phyloP scores from a whole-genome alignment of 2,888 invertebrate genomes.

The Parnassius apollo region DNA sequence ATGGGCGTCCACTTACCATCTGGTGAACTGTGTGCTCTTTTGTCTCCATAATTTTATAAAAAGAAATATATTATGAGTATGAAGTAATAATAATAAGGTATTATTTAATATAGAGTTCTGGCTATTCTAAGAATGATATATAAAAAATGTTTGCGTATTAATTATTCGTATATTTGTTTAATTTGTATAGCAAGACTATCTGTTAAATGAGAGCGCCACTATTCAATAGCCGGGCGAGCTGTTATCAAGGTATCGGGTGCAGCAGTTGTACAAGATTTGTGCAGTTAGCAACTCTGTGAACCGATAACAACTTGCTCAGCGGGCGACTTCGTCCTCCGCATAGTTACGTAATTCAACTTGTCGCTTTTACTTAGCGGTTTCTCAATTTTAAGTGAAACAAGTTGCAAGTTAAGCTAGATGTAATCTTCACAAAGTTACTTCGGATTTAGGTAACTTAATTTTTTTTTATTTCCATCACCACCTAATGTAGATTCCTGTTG shows the following conservation, averaged over 20 bases:
- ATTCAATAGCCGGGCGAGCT: slow-evolving; percentile 3
- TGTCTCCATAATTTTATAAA: too few species aligned
- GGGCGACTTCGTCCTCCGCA: not conserved
- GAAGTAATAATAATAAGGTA: too few species aligned
- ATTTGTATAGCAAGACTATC: too few species aligned
- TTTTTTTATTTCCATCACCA: slow-evolving; percentile 14
- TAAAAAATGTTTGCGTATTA: too few species aligned
- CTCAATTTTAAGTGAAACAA: slow-evolving; percentile 5
- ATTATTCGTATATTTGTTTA: too few species aligned
- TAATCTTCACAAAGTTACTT: slow-evolving; percentile 3
- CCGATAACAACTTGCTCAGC: slow-evolving; percentile 15
- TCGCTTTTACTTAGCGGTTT: slow-evolving; percentile 15
- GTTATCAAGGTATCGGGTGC: slow-evolving; percentile 8
- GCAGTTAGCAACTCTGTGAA: slow-evolving; percentile 12
- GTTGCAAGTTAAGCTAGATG: not conserved
- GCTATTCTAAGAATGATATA: too few species aligned
- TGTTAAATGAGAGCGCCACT: slow-evolving; percentile 3
- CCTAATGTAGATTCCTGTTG: slow-evolving; percentile 8
- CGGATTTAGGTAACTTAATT: not conserved
- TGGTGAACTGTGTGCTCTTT: too few species aligned
- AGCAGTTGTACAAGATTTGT: slow-evolving; percentile 16
- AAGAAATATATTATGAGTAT: too few species aligned
- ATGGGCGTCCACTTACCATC: too few species aligned
- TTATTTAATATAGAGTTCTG: too few species aligned
- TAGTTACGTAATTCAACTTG: slow-evolving; percentile 6